A percentile compares a stretch with the other conserved stretches of the same genome.
phyloP scores from a whole-genome alignment of 2,113 vertebrate genomes.

The Indri indri region DNA sequence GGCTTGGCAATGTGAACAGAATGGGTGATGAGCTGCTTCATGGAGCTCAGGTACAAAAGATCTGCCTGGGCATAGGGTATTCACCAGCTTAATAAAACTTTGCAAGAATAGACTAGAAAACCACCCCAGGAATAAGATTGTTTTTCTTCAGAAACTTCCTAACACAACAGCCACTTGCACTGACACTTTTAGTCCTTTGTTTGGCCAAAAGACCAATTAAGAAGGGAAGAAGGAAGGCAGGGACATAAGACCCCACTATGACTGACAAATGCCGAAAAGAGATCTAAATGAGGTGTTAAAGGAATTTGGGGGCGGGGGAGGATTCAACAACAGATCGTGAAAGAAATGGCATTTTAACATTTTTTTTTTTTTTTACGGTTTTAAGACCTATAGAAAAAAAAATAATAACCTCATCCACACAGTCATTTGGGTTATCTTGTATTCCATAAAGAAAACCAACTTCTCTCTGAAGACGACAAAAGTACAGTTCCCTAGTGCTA shows the following conservation, averaged over 20 bases:
- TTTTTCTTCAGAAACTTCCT: constrained; percentile 23
- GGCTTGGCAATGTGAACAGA: not conserved
- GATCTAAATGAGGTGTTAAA: not conserved
- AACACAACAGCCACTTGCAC: not conserved
- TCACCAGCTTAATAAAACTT: not conserved
- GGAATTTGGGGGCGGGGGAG: not conserved
- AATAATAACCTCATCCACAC: not conserved
- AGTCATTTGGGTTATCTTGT: not conserved
- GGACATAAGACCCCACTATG: not conserved
- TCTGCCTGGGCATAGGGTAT: not conserved
- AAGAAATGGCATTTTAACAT: not conserved
- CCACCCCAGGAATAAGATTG: not conserved
- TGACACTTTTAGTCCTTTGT: not conserved
- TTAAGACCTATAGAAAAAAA: not conserved
- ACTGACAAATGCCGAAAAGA: not conserved
- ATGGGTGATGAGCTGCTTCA: not conserved
- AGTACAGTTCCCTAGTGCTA: not conserved
- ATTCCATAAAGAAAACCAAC: not conserved
- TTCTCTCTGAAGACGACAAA: not conserved
- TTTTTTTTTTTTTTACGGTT: not conserved
- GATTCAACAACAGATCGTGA: not conserved
- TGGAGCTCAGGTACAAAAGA: not conserved
- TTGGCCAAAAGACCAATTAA: constrained; percentile 22
- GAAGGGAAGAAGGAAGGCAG: not conserved
- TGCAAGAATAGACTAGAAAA: not conserved